Conservation (phyloP, 2,797 vertebrate species). For the Danio albolineatus region DNA sequence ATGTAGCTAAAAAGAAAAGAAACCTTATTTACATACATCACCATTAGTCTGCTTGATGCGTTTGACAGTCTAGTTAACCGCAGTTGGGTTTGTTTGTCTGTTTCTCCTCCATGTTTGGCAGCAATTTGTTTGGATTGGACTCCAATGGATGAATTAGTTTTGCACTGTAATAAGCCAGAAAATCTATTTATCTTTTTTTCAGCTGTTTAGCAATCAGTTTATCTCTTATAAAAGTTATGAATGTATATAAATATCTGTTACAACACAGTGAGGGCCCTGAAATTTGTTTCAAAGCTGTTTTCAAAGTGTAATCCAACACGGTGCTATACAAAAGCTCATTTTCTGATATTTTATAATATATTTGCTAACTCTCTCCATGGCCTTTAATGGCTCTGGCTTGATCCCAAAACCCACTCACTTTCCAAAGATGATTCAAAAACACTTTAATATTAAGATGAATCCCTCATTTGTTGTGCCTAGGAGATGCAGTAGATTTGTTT, state of each 20-base stretch:
- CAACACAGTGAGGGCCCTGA: neutral
- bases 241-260: neutral
- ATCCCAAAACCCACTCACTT: constrained; percentile 20
- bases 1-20: neutral
- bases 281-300: constrained; percentile 11
- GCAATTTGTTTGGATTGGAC: neutral
- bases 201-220: neutral
- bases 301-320: neutral
- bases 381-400: neutral
- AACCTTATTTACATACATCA: neutral
- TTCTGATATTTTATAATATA: neutral
- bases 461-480: constrained; percentile 18
- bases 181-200: neutral
- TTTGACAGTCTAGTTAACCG: neutral
- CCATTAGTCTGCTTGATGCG: neutral
- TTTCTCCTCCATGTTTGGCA: constrained; percentile 1
- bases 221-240: neutral
- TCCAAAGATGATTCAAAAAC: constrained; percentile 29
- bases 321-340: neutral
- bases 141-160: neutral
- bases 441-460: constrained; percentile 42
- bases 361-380: neutral
- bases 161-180: no score
- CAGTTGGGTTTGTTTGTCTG: neutral
- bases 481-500: constrained; percentile 6